Conservation (phyloP, 2,113 vertebrate species). For the Galemys pyrenaicus region DNA sequence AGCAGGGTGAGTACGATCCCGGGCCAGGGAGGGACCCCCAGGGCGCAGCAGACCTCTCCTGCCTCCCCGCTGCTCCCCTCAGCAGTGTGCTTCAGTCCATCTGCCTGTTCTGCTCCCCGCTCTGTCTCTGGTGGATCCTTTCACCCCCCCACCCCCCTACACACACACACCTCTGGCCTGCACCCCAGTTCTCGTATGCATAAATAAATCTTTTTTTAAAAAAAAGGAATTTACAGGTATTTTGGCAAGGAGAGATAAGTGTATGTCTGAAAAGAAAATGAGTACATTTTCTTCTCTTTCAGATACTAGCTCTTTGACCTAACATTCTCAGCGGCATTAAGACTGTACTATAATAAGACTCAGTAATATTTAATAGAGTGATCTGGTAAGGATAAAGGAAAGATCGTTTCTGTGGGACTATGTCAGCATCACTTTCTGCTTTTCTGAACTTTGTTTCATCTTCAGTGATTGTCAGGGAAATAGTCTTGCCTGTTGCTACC, state of each 20-base stretch:
- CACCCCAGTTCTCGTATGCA: no score
- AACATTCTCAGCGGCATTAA: background rate
- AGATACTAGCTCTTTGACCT: constrained; percentile 9
- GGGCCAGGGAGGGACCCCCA: no score
- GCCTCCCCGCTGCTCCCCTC: no score
- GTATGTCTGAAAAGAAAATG: background rate
- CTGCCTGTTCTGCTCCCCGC: no score
- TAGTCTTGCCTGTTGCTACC: background rate
- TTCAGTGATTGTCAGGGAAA: background rate
- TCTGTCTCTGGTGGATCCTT: no score
- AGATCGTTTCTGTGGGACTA: background rate
- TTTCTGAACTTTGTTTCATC: background rate
- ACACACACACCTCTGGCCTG: no score
- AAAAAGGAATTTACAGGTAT: background rate
- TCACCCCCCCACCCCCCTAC: no score
- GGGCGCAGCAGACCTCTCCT: no score
- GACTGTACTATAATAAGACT: background rate
- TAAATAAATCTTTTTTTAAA: no score
- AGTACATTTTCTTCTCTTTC: background rate
- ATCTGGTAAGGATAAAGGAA: background rate
- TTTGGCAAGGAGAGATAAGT: background rate
- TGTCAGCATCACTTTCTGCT: constrained; percentile 18
- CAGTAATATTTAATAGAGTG: background rate
- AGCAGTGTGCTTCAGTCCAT: no score
- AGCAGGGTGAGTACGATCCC: no score